Evolutionary conservation across 1,140 invertebrate genomes (phyloP).

Genomic region (Saccostrea glomerata): DNA sequence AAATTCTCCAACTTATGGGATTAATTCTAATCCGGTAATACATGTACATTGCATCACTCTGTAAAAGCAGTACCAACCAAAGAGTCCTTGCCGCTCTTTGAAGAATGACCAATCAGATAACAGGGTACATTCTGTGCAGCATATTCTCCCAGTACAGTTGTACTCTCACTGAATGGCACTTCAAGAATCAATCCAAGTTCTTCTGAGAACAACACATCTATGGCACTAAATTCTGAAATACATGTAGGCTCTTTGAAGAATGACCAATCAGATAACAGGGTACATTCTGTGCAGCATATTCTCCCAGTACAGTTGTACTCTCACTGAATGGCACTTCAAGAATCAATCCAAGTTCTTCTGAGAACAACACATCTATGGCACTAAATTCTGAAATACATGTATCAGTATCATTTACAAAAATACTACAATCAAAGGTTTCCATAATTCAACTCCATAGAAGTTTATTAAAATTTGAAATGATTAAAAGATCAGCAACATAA

Average conservation of each 20-base stretch:
- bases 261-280: conserved; percentile 87
- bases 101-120: conserved; percentile 84
- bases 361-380: conserved; percentile 87
- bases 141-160: conserved; percentile 84
- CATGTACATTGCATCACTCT: neutral
- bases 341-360: conserved; percentile 95
- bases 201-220: conserved; percentile 91
- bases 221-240: conserved; percentile 67
- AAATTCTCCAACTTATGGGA: too few species aligned
- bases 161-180: conserved; percentile 82
- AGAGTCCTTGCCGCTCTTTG: neutral
- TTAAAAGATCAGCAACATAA: too few species aligned
- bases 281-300: conserved; percentile 83
- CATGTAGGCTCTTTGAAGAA: too few species aligned
- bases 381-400: conserved; percentile 42
- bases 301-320: conserved; percentile 82
- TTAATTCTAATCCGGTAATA: neutral
- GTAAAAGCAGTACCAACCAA: too few species aligned
- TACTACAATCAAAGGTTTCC: too few species aligned
- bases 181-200: conserved; percentile 96
- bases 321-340: conserved; percentile 86
- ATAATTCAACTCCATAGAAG: too few species aligned
- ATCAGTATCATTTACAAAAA: too few species aligned
- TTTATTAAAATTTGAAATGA: too few species aligned
- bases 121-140: conserved; percentile 83